A percentile compares a stretch with the other conserved stretches of the same genome.
phyloP scores from a whole-genome alignment of 2,888 invertebrate genomes.

The Griposia aprilina region DNA sequence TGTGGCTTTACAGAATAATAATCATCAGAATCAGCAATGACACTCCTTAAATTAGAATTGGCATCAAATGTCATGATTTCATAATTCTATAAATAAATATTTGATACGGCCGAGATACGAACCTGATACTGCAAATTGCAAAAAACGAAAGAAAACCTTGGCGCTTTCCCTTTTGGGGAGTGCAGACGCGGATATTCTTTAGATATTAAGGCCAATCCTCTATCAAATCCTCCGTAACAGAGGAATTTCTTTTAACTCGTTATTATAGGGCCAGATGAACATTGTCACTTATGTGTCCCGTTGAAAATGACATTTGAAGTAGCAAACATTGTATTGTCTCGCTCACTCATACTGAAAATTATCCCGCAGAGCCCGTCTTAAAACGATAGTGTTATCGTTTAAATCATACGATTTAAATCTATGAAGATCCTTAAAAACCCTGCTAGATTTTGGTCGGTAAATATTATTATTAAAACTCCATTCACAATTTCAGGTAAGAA shows the following conservation, averaged over 20 bases:
- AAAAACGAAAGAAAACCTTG: no score
- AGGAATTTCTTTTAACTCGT: background rate
- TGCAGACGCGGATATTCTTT: no score
- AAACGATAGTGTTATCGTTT: no score
- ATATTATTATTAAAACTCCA: background rate
- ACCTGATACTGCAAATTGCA: no score
- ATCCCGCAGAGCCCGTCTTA: background rate
- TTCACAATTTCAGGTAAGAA: constrained; percentile 91
- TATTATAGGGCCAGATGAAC: background rate
- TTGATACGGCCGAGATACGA: no score
- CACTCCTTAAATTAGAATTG: no score
- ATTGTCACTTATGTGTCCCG: background rate
- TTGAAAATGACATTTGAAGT: background rate
- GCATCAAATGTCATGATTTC: no score
- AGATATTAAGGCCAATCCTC: background rate
- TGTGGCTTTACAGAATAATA: no score
- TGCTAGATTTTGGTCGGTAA: background rate
- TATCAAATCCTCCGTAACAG: background rate
- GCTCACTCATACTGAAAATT: background rate
- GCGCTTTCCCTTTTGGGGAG: no score
- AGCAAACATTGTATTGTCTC: background rate
- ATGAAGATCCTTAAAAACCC: background rate
- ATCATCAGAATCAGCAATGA: no score
- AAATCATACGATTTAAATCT: background rate
- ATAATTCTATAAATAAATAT: no score